Conservation (phyloP, 2,113 vertebrate genomes). For the Heterochromis multidens region DNA sequence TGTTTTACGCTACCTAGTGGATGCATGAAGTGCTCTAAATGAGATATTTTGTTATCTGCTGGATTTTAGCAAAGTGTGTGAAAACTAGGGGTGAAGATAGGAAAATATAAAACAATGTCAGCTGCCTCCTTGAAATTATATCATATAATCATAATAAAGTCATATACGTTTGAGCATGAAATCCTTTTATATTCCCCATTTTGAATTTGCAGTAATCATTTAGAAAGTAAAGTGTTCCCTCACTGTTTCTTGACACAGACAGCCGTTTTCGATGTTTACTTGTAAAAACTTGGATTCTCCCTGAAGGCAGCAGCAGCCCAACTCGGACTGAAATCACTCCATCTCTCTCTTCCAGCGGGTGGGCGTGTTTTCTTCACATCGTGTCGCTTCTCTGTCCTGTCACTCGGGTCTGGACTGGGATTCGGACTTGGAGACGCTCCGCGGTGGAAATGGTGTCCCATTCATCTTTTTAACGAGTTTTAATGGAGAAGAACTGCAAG, state of each 20-base stretch:
- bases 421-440: neutral
- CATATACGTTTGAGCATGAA: no score
- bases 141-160: neutral
- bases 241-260: neutral
- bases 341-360: conserved; percentile 9
- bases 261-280: neutral
- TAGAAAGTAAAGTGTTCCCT: neutral
- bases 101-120: neutral
- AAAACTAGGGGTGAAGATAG: neutral
- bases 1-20: no score
- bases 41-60: neutral
- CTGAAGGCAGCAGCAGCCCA: neutral
- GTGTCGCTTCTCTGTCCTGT: neutral
- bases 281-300: neutral
- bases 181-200: neutral
- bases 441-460: conserved; percentile 20
- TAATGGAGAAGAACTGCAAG: neutral
- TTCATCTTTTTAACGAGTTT: neutral
- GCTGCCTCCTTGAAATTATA: neutral
- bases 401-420: neutral
- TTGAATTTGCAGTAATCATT: neutral
- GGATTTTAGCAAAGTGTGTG: neutral
- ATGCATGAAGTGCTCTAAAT: neutral
- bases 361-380: neutral
- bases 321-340: neutral